Conservation (phyloP, 1,140 invertebrate species). For the Anoplophora glabripennis region DNA sequence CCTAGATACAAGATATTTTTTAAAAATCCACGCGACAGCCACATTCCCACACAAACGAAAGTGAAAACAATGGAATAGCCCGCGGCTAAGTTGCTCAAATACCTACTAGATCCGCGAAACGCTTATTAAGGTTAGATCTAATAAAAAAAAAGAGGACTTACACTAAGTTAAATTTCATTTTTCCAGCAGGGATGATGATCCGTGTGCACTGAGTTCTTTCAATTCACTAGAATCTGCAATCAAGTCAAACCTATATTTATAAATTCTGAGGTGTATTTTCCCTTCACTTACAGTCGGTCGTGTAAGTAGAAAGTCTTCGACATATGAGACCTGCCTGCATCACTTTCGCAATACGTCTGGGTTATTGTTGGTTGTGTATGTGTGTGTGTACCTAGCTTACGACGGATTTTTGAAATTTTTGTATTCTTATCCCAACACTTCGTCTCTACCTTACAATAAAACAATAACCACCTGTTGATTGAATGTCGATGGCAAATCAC, state of each 20-base stretch:
- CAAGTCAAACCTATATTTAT: constrained; percentile 31
- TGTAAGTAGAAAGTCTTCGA: constrained; percentile 10
- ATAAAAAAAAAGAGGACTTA: constrained; percentile 27
- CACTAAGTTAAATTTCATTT: constrained; percentile 33
- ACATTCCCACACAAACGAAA: constrained; percentile 15
- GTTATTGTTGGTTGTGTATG: too few species aligned
- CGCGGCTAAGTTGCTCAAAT: constrained; percentile 18
- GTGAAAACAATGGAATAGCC: constrained; percentile 17
- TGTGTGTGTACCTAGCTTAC: too few species aligned
- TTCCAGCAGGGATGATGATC: constrained; percentile 21
- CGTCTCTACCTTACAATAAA: too few species aligned
- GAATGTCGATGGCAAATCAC: too few species aligned
- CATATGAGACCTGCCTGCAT: too few species aligned
- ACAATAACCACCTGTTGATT: too few species aligned
- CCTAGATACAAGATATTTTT: constrained; percentile 4
- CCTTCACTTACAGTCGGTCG: constrained; percentile 22
- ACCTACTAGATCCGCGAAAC: constrained; percentile 6
- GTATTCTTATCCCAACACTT: too few species aligned
- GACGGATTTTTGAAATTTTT: too few species aligned
- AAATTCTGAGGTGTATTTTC: constrained; percentile 35
- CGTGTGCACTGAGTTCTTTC: constrained; percentile 24
- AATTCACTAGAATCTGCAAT: constrained; percentile 31
- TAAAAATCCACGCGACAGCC: constrained; percentile 5
- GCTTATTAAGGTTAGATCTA: not conserved
- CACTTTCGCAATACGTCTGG: too few species aligned